Evolutionary conservation across 2,797 vertebrate genomes (phyloP).

Genomic region (Strix occidentalis): DNA sequence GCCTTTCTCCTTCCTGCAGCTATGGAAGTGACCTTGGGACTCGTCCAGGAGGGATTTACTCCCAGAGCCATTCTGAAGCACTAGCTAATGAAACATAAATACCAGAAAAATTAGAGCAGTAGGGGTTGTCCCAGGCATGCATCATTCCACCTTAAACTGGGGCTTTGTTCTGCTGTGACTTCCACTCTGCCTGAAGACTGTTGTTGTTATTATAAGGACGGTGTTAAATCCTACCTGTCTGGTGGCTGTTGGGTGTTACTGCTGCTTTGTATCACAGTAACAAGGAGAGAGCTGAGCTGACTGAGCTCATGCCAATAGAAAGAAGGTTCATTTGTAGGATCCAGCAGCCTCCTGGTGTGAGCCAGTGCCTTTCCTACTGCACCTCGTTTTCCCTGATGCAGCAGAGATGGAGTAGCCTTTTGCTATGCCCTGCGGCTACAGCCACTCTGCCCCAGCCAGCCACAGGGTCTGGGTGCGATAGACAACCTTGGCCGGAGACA

Average conservation of each 20-base stretch:
- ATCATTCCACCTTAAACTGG: neutral
- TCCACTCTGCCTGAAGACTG: neutral
- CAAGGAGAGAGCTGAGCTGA: neutral
- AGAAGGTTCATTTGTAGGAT: neutral
- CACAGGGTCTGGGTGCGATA: neutral
- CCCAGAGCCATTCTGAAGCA: neutral
- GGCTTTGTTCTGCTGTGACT: neutral
- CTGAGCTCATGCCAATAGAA: neutral
- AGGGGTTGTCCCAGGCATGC: neutral
- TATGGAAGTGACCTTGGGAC: conserved; percentile 39
- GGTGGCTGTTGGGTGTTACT: neutral
- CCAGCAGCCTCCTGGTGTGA: neutral
- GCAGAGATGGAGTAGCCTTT: neutral
- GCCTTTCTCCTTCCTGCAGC: conserved; percentile 5
- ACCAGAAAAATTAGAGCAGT: neutral
- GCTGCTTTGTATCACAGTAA: neutral
- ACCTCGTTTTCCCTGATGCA: accelerated
- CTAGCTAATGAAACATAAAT: conserved; percentile 39
- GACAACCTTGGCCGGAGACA: neutral
- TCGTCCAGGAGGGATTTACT: conserved; percentile 17
- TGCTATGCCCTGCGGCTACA: neutral
- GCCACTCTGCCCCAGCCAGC: neutral
- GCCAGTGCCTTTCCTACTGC: neutral
- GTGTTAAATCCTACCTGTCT: neutral
- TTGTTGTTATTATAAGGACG: neutral